These are phyloP conservation scores for Halichoerus grypus DNA, from an alignment of 2,113 vertebrate species.

Conservation along the genomic window DNA sequence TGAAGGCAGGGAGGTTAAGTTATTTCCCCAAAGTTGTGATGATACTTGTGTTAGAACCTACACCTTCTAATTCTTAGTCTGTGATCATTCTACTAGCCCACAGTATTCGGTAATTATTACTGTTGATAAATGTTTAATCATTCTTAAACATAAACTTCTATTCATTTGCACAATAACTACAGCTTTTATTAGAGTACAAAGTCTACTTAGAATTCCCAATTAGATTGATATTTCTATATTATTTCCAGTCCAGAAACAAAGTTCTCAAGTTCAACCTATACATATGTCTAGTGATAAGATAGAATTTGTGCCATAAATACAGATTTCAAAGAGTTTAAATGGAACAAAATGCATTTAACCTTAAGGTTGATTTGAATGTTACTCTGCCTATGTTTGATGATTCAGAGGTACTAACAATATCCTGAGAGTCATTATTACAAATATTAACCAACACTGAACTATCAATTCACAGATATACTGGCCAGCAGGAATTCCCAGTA, in stretches of 20 bases:
- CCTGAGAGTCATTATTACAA: neutral
- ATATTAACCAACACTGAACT: neutral
- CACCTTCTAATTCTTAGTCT: neutral
- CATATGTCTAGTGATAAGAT: neutral
- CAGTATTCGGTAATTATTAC: neutral
- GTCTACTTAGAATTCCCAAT: neutral
- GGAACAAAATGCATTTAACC: neutral
- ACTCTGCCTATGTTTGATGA: neutral
- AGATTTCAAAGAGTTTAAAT: constrained; percentile 44
- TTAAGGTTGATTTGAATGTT: neutral
- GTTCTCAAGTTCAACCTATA: constrained; percentile 41
- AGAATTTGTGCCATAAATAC: neutral
- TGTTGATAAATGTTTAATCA: neutral
- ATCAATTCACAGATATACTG: neutral
- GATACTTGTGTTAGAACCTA: neutral
- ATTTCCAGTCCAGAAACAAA: constrained; percentile 18
- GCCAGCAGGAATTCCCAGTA: neutral
- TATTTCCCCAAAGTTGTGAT: neutral
- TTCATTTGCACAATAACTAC: constrained; percentile 17
- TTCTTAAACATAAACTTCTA: constrained; percentile 21
- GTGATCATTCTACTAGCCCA: neutral
- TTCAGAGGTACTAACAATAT: neutral
- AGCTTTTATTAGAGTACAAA: neutral
- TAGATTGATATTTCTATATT: neutral
- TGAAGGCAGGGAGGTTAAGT: neutral